These are phyloP conservation scores for Tribolium castaneum DNA, from an alignment of 1,140 invertebrate species.

Conservation along the genomic window DNA sequence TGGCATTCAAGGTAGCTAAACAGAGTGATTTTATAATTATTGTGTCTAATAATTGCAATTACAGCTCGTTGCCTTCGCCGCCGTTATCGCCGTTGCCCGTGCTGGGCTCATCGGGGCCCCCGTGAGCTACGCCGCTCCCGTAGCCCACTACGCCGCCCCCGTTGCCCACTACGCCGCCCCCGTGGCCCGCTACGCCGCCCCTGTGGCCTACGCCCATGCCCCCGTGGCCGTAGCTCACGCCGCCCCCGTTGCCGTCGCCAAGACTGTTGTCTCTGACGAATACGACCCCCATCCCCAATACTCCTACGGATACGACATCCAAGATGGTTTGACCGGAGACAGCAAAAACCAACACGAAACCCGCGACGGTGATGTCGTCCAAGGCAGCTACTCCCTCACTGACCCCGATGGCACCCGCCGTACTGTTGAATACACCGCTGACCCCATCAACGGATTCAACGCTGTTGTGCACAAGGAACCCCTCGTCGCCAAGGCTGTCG, in stretches of 20 bases:
- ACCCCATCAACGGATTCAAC: constrained; percentile 67
- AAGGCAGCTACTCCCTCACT: constrained; percentile 69
- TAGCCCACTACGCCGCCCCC: constrained; percentile 33
- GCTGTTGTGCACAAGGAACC: constrained; percentile 62
- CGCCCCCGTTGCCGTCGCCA: constrained; percentile 48
- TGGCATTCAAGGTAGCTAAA: constrained; percentile 37
- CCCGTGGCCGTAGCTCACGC: constrained; percentile 42
- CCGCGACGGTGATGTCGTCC: constrained; percentile 63
- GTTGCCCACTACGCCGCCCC: constrained; percentile 2
- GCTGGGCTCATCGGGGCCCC: constrained; percentile 53
- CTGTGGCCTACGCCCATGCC: constrained; percentile 12
- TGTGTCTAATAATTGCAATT: background rate
- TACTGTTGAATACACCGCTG: constrained; percentile 75
- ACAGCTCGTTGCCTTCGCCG: constrained; percentile 43
- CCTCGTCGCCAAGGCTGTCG: constrained; percentile 53
- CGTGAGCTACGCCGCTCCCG: constrained; percentile 11
- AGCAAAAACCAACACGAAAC: constrained; percentile 72
- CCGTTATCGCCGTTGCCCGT: constrained; percentile 51
- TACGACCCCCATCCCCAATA: constrained; percentile 72
- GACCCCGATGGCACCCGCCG: constrained; percentile 75
- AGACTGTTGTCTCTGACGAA: constrained; percentile 56
- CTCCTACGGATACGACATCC: constrained; percentile 70
- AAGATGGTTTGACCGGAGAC: constrained; percentile 72
- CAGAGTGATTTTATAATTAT: constrained; percentile 22
- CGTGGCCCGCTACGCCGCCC: background rate